Base-by-base conservation (phyloP, 2,888 invertebrate genomes). In the Mythimna ferrago region DNA sequence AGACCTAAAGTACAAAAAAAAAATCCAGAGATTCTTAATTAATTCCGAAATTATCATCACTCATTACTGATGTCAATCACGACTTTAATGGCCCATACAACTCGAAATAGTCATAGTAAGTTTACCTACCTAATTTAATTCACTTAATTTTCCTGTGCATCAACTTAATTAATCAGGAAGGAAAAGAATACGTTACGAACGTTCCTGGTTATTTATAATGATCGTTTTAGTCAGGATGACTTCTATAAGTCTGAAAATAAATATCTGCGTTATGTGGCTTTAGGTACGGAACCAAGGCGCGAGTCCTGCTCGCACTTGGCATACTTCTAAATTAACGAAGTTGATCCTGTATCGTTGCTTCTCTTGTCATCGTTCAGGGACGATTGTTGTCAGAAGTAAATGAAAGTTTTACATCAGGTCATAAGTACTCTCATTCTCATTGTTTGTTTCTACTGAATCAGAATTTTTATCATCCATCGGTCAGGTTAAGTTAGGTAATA, bases 131-230 rank as follows among this genome's bases (percentile, higher is more conserved):
- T 48, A 19, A 38, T 19, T 60, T 67, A 48, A 19, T 19, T 6
- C 14, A 68, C 5, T 32, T 19, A 2, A 16, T 61, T 61, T 61
- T 48, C 74, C 75, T 61, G 61, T 21, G 61, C 32, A 74, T 56
- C 21, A 41, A 62, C 19, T 56, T 14, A 35, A 60, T 56, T 14
- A 35, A 60, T n/a, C 54, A 48, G 60, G 54, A 61, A 66, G 61
- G 66, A 67, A 61, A 75, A 58, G 0, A 53, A 32, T 21, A n/a
- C 2, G 38, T 19, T 41, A 14, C n/a, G 6, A 38, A 38, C 21
- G 19, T 48, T 53, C 41, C 16, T n/a, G 11, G 6, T 21, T 21
- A 44, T 19, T 19, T 48, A 48, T 14, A 71, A 35, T 44, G 41
- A n/a, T 26, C 14, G 16, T 0, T 19, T 63, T 11, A 73, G 11